Percentiles rank a stretch among this genome's conserved stretches.
These are phyloP conservation scores for Drosophila sproati DNA, from an alignment of 1,140 invertebrate species.

Conservation along the genomic window DNA sequence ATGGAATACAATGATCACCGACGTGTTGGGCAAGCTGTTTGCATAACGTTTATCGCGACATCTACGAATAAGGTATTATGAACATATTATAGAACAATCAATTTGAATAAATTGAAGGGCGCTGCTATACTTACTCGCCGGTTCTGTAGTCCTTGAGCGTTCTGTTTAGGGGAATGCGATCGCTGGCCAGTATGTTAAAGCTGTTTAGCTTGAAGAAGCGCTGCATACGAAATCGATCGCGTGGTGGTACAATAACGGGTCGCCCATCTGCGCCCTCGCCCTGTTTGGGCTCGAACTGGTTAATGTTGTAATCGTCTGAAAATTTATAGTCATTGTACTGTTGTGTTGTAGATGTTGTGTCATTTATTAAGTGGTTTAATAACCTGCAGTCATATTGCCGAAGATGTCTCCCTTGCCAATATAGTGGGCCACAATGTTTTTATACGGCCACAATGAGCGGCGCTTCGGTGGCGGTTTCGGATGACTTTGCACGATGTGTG, in stretches of 20 bases:
- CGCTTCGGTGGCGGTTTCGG: constrained; percentile 78
- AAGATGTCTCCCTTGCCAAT: constrained; percentile 84
- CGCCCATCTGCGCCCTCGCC: constrained; percentile 92
- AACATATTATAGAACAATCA: not conserved
- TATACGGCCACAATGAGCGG: constrained; percentile 75
- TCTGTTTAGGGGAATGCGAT: constrained; percentile 95
- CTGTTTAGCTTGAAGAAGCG: constrained; percentile 94
- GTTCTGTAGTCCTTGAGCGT: constrained; percentile 95
- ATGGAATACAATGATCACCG: constrained; percentile 95
- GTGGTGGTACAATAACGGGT: constrained; percentile 91
- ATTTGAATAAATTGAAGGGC: not conserved
- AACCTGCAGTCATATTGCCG: constrained; percentile 84
- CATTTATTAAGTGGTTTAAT: constrained; percentile 58
- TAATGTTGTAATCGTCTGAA: constrained; percentile 92
- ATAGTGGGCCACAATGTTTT: constrained; percentile 83
- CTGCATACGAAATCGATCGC: constrained; percentile 91
- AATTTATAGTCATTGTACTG: constrained; percentile 61
- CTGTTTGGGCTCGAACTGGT: constrained; percentile 91
- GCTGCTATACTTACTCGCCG: constrained; percentile 83
- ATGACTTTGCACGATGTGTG: constrained; percentile 74
- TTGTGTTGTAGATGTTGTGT: constrained; percentile 51
- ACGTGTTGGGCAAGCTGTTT: constrained; percentile 89
- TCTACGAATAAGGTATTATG: constrained; percentile 36
- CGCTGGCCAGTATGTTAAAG: constrained; percentile 96
- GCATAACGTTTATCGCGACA: constrained; percentile 84